A percentile compares a stretch with the other conserved stretches of the same genome.
Evolutionary conservation across 37 sponge, comb jelly and placozoan genomes (phyloP).

Genomic region (Aphrocallistes beatrix): DNA sequence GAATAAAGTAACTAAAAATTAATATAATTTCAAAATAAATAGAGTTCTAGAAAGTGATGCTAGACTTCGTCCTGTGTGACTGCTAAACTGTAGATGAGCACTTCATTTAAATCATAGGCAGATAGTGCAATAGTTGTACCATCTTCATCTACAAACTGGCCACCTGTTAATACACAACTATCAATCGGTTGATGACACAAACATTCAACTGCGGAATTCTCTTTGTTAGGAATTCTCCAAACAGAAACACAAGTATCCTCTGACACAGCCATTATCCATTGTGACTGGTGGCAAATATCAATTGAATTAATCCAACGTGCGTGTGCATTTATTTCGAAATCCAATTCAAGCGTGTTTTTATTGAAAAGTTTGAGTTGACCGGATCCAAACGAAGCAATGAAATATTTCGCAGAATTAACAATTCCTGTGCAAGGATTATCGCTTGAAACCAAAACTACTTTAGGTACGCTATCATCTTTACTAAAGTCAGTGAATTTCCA

Average conservation of each 20-base stretch:
- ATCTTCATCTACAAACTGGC: neutral
- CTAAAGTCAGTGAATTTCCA: neutral
- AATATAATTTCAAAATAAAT: too few relatives aligned
- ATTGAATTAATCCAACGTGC: conserved; percentile 14
- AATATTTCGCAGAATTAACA: neutral
- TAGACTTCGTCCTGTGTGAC: neutral
- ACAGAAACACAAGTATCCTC: neutral
- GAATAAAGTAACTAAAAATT: too few relatives aligned
- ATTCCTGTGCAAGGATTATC: neutral
- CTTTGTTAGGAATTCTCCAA: neutral
- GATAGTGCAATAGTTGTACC: neutral
- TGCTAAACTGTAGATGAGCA: neutral
- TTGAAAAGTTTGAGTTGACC: neutral
- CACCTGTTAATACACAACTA: neutral
- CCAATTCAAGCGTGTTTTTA: neutral
- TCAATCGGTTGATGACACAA: neutral
- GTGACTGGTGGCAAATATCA: neutral
- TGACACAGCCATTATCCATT: neutral
- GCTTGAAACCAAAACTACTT: neutral
- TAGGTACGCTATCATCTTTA: too few relatives aligned
- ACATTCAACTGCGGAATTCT: neutral
- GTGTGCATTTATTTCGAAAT: conserved; percentile 4
- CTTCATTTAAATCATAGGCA: neutral
- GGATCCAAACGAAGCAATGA: conserved; percentile 3
- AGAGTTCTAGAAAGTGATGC: too few relatives aligned